Conservation (phyloP, 2,113 vertebrate genomes). For the Sclerurus mexicanus region DNA sequence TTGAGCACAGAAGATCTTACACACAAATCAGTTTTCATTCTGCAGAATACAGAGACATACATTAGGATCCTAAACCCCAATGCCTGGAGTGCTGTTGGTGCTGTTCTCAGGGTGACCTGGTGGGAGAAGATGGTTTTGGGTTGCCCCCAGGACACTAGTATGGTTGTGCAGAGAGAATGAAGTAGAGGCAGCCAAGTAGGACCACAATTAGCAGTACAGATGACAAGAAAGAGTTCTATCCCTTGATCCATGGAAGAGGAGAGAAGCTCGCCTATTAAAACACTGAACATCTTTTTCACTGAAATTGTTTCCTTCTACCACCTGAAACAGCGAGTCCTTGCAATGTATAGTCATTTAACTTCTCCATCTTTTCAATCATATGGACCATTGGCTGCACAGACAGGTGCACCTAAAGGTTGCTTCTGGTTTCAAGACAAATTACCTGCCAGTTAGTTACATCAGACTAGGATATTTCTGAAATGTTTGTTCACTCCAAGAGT, state of each 20-base stretch:
- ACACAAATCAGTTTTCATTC: not conserved
- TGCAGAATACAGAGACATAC: not conserved
- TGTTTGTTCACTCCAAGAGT: not conserved
- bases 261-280: not conserved
- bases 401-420: not conserved
- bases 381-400: fast-evolving
- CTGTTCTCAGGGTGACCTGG: not conserved
- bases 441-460: not conserved
- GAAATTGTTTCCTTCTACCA: not conserved
- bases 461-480: not conserved
- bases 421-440: conserved; percentile 17
- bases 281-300: not conserved
- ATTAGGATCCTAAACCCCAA: not conserved
- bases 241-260: not conserved
- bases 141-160: not conserved
- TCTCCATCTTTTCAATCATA: not conserved
- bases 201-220: not conserved
- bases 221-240: not conserved
- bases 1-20: not conserved
- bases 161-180: not conserved
- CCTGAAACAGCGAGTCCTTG: not conserved
- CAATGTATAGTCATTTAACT: not conserved
- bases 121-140: not conserved
- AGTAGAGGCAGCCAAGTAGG: not conserved
- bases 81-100: not conserved